Evolutionary conservation across 2,113 vertebrate species (phyloP).

Genomic region (Platichthys flesus): DNA sequence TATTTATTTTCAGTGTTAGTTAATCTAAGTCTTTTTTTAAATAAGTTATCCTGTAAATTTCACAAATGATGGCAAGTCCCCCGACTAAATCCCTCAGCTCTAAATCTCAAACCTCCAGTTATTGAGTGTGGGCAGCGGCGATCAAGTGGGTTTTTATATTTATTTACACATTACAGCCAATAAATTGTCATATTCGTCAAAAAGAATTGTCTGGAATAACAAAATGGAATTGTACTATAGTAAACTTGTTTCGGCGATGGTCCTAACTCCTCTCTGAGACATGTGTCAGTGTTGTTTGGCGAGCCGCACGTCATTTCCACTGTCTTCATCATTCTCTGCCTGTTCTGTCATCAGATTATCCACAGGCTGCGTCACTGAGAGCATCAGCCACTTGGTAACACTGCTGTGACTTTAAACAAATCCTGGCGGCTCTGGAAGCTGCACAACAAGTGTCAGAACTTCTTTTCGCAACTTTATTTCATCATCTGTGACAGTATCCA

Average conservation of each 20-base stretch:
- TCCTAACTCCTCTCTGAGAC: not conserved
- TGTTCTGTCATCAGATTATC: not conserved
- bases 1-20: not conserved
- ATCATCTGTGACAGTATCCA: constrained; percentile 16
- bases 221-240: not conserved
- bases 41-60: not conserved
- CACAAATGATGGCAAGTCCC: not conserved
- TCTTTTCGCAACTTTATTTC: constrained; percentile 20
- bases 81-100: not conserved
- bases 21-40: not conserved
- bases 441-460: not conserved
- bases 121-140: not conserved
- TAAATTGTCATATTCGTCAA: too few relatives aligned
- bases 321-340: not conserved
- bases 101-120: not conserved
- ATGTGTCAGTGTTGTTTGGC: not conserved
- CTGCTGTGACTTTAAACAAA: constrained; percentile 19
- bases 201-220: not conserved
- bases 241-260: not conserved
- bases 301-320: not conserved
- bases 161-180: not conserved
- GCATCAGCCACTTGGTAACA: constrained; percentile 7
- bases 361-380: not conserved
- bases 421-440: not conserved
- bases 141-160: not conserved